phyloP scores from a whole-genome alignment of 2,113 vertebrate genomes.

The Monopterus albus region DNA sequence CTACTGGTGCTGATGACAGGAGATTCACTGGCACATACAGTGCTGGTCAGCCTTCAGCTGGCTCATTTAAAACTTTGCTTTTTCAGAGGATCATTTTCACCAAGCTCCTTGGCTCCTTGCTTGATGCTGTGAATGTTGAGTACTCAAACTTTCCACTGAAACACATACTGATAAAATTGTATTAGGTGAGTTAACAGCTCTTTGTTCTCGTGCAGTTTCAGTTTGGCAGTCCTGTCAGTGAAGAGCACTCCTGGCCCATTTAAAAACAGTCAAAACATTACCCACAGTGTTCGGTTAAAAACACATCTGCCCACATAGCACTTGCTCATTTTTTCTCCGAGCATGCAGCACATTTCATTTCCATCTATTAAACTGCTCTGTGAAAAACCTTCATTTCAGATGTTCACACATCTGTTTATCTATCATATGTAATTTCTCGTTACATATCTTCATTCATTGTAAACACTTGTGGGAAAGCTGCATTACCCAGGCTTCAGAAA shows the following conservation, averaged over 20 bases:
- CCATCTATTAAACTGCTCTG: background rate
- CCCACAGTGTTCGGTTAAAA: constrained; percentile 38
- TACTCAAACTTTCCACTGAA: constrained; percentile 9
- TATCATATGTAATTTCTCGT: constrained; percentile 5
- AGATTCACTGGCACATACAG: constrained; percentile 41
- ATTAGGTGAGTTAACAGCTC: constrained; percentile 34
- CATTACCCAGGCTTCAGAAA: background rate
- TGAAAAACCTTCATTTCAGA: constrained; percentile 7
- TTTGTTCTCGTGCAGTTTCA: constrained; percentile 27
- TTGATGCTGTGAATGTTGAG: background rate
- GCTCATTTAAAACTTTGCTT: constrained; percentile 37
- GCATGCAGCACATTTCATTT: constrained; percentile 7
- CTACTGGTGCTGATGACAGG: constrained; percentile 55
- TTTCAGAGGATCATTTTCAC: constrained; percentile 16
- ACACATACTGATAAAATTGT: constrained; percentile 34
- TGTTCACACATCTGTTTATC: no score
- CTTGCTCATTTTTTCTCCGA: constrained; percentile 20
- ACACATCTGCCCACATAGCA: constrained; percentile 33
- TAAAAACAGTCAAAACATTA: constrained; percentile 42
- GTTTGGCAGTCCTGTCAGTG: constrained; percentile 28
- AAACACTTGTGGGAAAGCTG: background rate
- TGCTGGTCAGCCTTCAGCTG: constrained; percentile 29
- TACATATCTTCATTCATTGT: background rate
- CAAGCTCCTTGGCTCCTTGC: background rate
- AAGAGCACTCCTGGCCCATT: constrained; percentile 40